A percentile compares a stretch with the other conserved stretches of the same genome.
phyloP scores from a whole-genome alignment of 2,888 invertebrate genomes.

The Melieria picta region DNA sequence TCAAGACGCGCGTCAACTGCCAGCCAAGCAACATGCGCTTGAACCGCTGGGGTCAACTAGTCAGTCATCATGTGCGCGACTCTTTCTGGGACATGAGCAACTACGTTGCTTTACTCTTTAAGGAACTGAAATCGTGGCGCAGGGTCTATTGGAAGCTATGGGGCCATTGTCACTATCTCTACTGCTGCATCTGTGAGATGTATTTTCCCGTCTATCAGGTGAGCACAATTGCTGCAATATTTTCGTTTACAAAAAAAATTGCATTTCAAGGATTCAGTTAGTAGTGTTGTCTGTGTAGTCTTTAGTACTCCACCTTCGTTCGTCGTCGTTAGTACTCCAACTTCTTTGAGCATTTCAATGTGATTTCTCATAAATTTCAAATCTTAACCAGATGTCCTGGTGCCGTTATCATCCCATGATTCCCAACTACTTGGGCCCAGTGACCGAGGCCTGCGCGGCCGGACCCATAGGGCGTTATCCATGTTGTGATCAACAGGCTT shows the following conservation, averaged over 20 bases:
- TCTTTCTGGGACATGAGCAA: conserved; percentile 83
- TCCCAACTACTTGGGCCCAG: conserved; percentile 79
- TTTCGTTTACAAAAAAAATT: background rate
- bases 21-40: conserved; percentile 77
- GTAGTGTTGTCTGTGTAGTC: too few species aligned
- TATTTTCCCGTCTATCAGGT: conserved; percentile 79
- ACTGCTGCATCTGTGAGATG: conserved; percentile 81
- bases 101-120: conserved; percentile 79
- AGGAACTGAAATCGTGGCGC: conserved; percentile 86
- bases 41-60: conserved; percentile 77
- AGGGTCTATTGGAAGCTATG: conserved; percentile 94
- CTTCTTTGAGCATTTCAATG: too few species aligned
- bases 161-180: conserved; percentile 89
- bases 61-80: conserved; percentile 79
- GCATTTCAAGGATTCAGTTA: conserved; percentile 1
- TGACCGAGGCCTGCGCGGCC: conserved; percentile 69
- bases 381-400: conserved; percentile 73
- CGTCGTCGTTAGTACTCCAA: background rate
- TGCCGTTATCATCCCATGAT: conserved; percentile 83
- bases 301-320: background rate
- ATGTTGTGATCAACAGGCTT: conserved; percentile 88
- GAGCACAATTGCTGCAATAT: background rate
- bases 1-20: conserved; percentile 79
- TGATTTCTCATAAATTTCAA: background rate
- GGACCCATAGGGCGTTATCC: conserved; percentile 83